phyloP scores from a whole-genome alignment of 1,140 invertebrate genomes.

The Aphaenogaster ashmeadi region DNA sequence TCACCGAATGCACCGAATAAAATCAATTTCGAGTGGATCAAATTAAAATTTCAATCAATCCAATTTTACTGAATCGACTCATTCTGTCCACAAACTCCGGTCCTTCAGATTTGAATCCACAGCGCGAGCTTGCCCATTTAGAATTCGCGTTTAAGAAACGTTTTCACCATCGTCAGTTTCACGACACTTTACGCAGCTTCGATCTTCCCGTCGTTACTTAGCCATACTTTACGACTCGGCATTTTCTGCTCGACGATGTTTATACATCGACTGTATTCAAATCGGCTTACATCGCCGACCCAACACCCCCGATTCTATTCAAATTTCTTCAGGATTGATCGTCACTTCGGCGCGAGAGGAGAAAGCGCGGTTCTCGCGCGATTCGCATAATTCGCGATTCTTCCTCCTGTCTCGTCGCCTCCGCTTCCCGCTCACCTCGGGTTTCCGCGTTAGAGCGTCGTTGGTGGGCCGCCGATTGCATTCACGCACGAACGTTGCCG shows the following conservation, averaged over 20 bases:
- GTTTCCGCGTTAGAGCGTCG: conserved; percentile 52
- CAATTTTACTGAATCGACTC: background rate
- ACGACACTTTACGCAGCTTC: background rate
- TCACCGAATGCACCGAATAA: conserved; percentile 1
- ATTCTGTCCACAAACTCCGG: background rate
- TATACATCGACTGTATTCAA: conserved; percentile 49
- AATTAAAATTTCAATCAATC: conserved; percentile 20
- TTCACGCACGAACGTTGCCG: conserved; percentile 3
- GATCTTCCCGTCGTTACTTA: background rate
- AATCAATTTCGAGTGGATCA: background rate
- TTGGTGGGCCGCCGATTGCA: conserved; percentile 59
- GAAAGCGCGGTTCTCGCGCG: conserved; percentile 53
- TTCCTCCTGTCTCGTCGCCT: conserved; percentile 30
- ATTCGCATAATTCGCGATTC: conserved; percentile 67
- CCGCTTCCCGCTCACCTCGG: background rate
- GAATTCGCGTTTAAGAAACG: background rate
- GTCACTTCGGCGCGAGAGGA: conserved; percentile 37
- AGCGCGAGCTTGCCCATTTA: background rate
- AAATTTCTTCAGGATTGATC: conserved; percentile 56
- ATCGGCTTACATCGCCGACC: conserved; percentile 4
- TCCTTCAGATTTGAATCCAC: background rate
- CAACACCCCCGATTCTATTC: conserved; percentile 45
- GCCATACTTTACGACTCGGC: conserved; percentile 17
- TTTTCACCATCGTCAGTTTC: background rate
- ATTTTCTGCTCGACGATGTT: conserved; percentile 1